A percentile compares a stretch with the other conserved stretches of the same genome.
phyloP scores from a whole-genome alignment of 1,140 invertebrate species.

The Lepidostoma basale region DNA sequence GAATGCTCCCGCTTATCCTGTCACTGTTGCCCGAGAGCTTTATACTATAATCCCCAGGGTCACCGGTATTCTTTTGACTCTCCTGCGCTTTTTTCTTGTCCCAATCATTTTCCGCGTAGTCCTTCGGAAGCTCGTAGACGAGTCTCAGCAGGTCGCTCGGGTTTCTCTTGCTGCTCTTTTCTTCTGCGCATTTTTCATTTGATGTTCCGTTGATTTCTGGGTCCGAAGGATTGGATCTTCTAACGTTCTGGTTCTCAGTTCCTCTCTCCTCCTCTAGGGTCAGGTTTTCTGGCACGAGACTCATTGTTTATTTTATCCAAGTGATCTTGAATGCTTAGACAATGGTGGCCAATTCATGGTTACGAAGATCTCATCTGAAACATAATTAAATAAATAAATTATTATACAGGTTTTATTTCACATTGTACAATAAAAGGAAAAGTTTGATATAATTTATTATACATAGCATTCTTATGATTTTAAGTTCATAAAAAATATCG shows the following conservation, averaged over 20 bases:
- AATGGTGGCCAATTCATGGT: neutral
- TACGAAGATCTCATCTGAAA: neutral
- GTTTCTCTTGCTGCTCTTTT: conserved; percentile 48
- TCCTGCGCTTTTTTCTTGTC: conserved; percentile 15
- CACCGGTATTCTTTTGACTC: neutral
- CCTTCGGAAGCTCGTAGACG: conserved; percentile 57
- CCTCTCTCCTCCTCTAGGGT: conserved; percentile 8
- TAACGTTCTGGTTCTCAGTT: conserved; percentile 20
- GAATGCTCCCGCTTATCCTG: neutral
- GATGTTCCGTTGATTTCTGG: conserved; percentile 36
- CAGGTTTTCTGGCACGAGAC: conserved; percentile 28
- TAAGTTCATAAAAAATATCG: no score
- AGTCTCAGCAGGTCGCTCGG: conserved; percentile 59
- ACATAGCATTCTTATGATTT: no score
- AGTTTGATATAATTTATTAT: no score
- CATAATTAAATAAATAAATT: no score
- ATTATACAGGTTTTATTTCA: no score
- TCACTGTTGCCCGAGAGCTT: conserved; percentile 25
- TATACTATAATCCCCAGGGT: conserved; percentile 1
- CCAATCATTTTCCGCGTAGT: conserved; percentile 43
- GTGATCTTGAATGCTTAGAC: neutral
- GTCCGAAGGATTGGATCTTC: conserved; percentile 32
- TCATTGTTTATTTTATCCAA: conserved; percentile 25
- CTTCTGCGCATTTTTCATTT: conserved; percentile 6
- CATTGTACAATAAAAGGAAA: no score